A percentile compares a stretch with the other conserved stretches of the same genome.
Conservation (phyloP, 2,888 invertebrate genomes). For the Thymelicus acteon region DNA sequence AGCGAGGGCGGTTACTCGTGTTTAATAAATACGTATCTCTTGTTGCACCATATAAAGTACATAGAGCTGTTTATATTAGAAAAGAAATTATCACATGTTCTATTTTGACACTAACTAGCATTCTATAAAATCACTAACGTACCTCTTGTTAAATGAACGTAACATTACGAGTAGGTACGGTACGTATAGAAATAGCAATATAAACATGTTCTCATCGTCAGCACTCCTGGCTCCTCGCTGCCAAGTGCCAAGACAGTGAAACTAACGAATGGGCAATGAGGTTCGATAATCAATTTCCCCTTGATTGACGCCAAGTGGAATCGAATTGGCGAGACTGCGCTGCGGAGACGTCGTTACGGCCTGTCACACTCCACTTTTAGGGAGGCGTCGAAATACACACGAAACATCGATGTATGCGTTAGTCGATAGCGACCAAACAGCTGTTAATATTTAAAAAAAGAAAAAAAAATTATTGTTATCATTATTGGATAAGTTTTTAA, state of each 20-base stretch:
- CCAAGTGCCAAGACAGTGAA: conserved; percentile 45
- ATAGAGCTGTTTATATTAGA: too few relatives aligned
- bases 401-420: not conserved
- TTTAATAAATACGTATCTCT: too few relatives aligned
- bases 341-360: conserved; percentile 40
- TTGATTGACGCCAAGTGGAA: conserved; percentile 52
- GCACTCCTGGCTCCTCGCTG: conserved; percentile 37
- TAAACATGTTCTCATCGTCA: conserved; percentile 4
- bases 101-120: too few relatives aligned
- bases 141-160: not conserved
- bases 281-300: conserved; percentile 47
- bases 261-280: conserved; percentile 44
- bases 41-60: too few relatives aligned
- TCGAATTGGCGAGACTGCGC: conserved; percentile 53
- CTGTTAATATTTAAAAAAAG: too few relatives aligned
- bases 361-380: conserved; percentile 49
- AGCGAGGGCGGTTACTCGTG: too few relatives aligned
- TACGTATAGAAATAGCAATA: not conserved
- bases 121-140: too few relatives aligned
- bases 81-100: too few relatives aligned
- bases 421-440: not conserved
- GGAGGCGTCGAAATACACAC: not conserved
- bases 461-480: too few relatives aligned
- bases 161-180: not conserved
- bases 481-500: too few relatives aligned